Evolutionary conservation across 1,140 invertebrate species (phyloP).

Genomic region (Condylostylus longicornis): DNA sequence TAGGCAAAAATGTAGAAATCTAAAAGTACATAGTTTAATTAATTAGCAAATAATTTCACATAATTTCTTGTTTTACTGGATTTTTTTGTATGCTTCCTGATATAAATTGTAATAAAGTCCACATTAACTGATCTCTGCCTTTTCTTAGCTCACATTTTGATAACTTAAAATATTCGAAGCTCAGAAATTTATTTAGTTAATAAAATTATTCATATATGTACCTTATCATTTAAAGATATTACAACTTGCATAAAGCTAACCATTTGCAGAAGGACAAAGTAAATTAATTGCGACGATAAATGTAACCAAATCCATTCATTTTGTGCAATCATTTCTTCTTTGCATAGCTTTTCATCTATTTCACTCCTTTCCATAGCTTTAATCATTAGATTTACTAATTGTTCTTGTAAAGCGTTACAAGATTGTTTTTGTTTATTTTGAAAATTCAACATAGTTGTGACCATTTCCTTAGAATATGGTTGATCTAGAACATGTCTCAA

Average conservation of each 20-base stretch:
- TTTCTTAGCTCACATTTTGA: slow-evolving; percentile 66
- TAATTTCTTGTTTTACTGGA: slow-evolving; percentile 40
- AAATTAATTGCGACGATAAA: slow-evolving; percentile 87
- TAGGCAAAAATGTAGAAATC: slow-evolving; percentile 76
- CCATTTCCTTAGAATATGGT: slow-evolving; percentile 91
- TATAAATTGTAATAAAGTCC: slow-evolving; percentile 92
- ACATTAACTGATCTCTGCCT: slow-evolving; percentile 91
- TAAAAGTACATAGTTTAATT: slow-evolving; percentile 29
- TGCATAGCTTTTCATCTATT: slow-evolving; percentile 33
- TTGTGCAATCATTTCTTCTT: slow-evolving; percentile 23
- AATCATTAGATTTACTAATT: slow-evolving; percentile 82
- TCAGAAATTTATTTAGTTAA: not conserved
- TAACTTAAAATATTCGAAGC: slow-evolving; percentile 37
- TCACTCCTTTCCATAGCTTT: slow-evolving; percentile 85
- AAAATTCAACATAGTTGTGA: slow-evolving; percentile 83
- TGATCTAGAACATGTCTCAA: slow-evolving; percentile 85
- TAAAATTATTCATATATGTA: slow-evolving; percentile 18
- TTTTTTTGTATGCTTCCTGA: slow-evolving; percentile 93
- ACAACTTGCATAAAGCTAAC: slow-evolving; percentile 87
- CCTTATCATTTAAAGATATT: slow-evolving; percentile 72
- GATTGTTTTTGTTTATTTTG: slow-evolving; percentile 69
- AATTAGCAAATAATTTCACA: not conserved
- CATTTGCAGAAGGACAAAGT: slow-evolving; percentile 89
- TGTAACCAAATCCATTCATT: slow-evolving; percentile 73
- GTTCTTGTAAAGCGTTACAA: slow-evolving; percentile 80